Base-by-base conservation (phyloP, 2,888 invertebrate genomes). In the Polydrusus tereticollis region DNA sequence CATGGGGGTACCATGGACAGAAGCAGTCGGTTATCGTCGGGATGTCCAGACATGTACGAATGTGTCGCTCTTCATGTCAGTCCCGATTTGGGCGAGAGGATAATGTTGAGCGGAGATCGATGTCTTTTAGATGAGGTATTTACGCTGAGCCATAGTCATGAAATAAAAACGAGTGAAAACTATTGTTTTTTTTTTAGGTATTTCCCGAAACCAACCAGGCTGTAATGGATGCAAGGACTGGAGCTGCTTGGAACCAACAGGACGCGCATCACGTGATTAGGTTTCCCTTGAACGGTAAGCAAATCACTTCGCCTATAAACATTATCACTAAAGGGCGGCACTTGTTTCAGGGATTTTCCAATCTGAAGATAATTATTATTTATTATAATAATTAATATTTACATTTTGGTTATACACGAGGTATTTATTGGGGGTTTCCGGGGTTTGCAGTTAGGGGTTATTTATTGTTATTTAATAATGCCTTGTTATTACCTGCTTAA, bases 181-280 rank as follows among this genome's bases (percentile, higher is more conserved):
- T n/a, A 26, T 26, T 26, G 26, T 26, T 7, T 26, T 63, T 38
- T 52, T 64, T 64, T 26, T 26, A 71, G 71, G 89, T 92, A 21
- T 92, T 92, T 82, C 92, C 91, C 36, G 92, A 92, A 83, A 94
- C 93, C 74, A 92, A 90, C 77, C 92, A 94, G 80, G 93, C 94
- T 0, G 88, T 93, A 70, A 90, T 94, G 88, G 94, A 94, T 83
- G 91, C 93, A 41, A 88, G 94, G 71, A 92, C 92, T 29, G 92
- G 93, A 20, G 92, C 93, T 47, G 90, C 93, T 52, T 95, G 94
- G 93, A 85, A 85, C 77, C 94, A 93, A 81, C 92, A 93, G 82
- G 95, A 94, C 85, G 90, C 92, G 75, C 90, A 93, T 64, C 93
- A 93, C 86, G 93, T 95, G 36, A 94, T 95, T 77, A 88, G 95